Percentiles rank a stretch among this genome's conserved stretches.
Evolutionary conservation across 2,797 vertebrate species (phyloP).

Genomic region (Tragelaphus eurycerus): DNA sequence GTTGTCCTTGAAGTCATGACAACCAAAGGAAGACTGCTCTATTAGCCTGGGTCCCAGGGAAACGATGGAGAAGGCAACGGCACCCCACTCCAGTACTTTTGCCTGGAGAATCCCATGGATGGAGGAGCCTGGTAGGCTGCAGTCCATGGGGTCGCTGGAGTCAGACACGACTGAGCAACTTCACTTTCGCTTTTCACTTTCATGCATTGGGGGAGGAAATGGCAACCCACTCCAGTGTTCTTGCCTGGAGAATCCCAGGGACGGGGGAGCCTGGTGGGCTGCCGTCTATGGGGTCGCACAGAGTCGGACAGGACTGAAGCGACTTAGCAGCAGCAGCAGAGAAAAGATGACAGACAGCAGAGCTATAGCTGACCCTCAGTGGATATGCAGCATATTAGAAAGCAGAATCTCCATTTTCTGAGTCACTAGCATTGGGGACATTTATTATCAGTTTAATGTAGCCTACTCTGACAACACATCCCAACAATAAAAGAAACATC

Average conservation of each 20-base stretch:
- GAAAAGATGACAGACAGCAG: background rate
- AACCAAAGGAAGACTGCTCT: background rate
- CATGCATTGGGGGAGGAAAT: too few relatives aligned
- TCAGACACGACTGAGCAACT: too few relatives aligned
- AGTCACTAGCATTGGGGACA: background rate
- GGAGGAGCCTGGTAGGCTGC: too few relatives aligned
- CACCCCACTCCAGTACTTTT: too few relatives aligned
- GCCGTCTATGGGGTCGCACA: too few relatives aligned
- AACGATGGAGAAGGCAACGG: background rate
- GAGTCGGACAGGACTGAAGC: too few relatives aligned
- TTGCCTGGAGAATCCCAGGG: too few relatives aligned
- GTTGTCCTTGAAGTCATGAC: background rate
- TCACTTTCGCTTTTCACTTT: too few relatives aligned
- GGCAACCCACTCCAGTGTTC: too few relatives aligned
- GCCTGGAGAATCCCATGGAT: too few relatives aligned
- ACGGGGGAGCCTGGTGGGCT: too few relatives aligned
- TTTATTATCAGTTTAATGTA: constrained; percentile 13
- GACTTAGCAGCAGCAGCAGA: background rate
- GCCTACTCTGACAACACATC: background rate
- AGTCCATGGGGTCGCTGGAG: too few relatives aligned
- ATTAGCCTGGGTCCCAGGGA: background rate
- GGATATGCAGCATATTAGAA: background rate
- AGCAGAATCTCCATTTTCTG: background rate
- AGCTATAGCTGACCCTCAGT: background rate
- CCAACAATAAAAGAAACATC: background rate